These are phyloP conservation scores for Chalcosyrphus nemorum DNA, from an alignment of 2,888 invertebrate genomes.

Conservation along the genomic window DNA sequence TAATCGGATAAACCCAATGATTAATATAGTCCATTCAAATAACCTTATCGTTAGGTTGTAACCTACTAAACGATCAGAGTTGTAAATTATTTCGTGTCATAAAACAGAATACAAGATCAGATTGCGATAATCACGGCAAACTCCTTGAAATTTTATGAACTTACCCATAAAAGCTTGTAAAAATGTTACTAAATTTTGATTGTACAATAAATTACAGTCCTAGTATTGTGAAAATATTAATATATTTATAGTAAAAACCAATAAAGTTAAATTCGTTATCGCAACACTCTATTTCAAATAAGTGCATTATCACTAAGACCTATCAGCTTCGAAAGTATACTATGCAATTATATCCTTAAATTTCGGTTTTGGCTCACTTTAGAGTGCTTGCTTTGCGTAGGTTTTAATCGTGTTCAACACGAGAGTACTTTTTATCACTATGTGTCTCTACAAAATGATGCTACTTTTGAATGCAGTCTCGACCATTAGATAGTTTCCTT, in stretches of 20 bases:
- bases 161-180: constrained; percentile 5
- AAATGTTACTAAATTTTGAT: constrained; percentile 9
- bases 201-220: neutral
- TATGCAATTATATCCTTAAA: too few relatives aligned
- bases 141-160: constrained; percentile 23
- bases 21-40: neutral
- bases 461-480: too few relatives aligned
- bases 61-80: constrained; percentile 12
- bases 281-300: neutral
- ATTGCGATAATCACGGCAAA: constrained; percentile 30
- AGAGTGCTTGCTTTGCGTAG: too few relatives aligned
- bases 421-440: too few relatives aligned
- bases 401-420: too few relatives aligned
- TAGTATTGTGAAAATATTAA: neutral
- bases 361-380: too few relatives aligned
- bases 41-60: constrained; percentile 2
- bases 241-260: neutral
- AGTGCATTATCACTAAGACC: neutral
- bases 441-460: too few relatives aligned
- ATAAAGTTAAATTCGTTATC: neutral
- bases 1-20: constrained; percentile 1
- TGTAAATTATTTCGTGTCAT: constrained; percentile 17
- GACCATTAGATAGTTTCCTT: too few relatives aligned
- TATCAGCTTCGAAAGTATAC: too few relatives aligned
- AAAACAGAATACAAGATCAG: constrained; percentile 5